Evolutionary conservation across 2,888 invertebrate species (phyloP), one percentile per base, ranked within the genome.

Genomic region (Morpho deidamia): DNA sequence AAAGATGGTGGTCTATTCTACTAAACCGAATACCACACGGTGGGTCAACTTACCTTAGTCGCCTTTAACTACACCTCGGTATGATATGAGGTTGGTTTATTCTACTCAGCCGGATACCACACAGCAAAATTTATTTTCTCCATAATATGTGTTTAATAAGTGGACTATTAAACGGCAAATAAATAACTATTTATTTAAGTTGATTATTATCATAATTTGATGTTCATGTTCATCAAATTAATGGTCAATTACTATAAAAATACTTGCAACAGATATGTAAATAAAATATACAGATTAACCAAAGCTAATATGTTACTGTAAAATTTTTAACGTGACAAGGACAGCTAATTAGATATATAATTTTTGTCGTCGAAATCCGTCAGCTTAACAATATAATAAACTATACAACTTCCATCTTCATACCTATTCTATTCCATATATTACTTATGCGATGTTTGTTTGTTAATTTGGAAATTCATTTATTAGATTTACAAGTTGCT

Each of bases 401-500:
- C 42, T 11, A n/a, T 55, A 58, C 41, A 53, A 51, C 56, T 59
- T 59, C 58, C 58, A 53, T 47, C 47, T 46, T 42, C 37, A 44
- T 55, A 35, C 34, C 39, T 43, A 44, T 47, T n/a, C 23, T 23
- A 23, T 23, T 41, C 42, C 47, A 53, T 59, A 59, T 51, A 56
- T 56, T 53, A 53, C 8, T 14, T 44, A 23, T 41, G 44, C 44
- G 50, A 43, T 37, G 40, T 53, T 42, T 33, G 49, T 55, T 53
- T 51, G 56, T 32, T 56, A 53, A 56, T 58, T 53, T 49, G 40
- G 14, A 49, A 55, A 55, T 58, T 53, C 53, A 55, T 50, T 52
- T 49, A 45, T 46, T 46, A 44, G 5, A 23, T 44, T 35, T 47
- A 41, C 43, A 47, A 58, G 53, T 37, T 50, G 32, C 38, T 43